A percentile compares a stretch with the other conserved stretches of the same genome.
These are phyloP conservation scores for Ceratothoa steindachneri DNA, from an alignment of 2,888 invertebrate genomes.

Conservation along the genomic window DNA sequence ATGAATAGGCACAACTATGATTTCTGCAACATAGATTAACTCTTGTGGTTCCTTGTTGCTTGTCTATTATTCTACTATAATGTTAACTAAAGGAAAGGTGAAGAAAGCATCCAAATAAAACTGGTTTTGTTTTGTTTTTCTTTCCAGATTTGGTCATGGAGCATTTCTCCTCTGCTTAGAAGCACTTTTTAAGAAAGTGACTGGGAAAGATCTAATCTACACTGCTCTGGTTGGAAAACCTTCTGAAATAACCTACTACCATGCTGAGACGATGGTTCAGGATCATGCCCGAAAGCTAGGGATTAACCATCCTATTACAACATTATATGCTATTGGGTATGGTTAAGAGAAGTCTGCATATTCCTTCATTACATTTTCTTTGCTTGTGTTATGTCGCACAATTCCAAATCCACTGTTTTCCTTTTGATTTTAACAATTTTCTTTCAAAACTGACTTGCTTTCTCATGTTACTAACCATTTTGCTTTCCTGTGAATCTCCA, in stretches of 20 bases:
- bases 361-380: neutral
- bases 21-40: too few species aligned
- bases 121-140: too few species aligned
- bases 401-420: neutral
- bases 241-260: conserved; percentile 63
- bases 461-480: too few species aligned
- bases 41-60: too few species aligned
- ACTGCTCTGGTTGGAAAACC: conserved; percentile 64
- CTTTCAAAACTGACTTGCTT: too few species aligned
- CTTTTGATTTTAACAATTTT: neutral
- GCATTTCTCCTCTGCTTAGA: conserved; percentile 63
- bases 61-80: too few species aligned
- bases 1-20: too few species aligned
- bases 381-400: neutral
- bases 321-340: conserved; percentile 45
- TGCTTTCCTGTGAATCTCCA: too few species aligned
- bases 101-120: too few species aligned
- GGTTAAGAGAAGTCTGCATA: too few species aligned
- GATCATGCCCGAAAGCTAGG: conserved; percentile 55
- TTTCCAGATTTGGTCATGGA: conserved; percentile 61
- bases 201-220: conserved; percentile 61
- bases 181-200: conserved; percentile 62
- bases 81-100: too few species aligned
- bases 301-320: conserved; percentile 44
- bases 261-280: conserved; percentile 60